Base-by-base conservation (phyloP, 1,140 invertebrate species). In the Thalassaphorura encarpata region DNA sequence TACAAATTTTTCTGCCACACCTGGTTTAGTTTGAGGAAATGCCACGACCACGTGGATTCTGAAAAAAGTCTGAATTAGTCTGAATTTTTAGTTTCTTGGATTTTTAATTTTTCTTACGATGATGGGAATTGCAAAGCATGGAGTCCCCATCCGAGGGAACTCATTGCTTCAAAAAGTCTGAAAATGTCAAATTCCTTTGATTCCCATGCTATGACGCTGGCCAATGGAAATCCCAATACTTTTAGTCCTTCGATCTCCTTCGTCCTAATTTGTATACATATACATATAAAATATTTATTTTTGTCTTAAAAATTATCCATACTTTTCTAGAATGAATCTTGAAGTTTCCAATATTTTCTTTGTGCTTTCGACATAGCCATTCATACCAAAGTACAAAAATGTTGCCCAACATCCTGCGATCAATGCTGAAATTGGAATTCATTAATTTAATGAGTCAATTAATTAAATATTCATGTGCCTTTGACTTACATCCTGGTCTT, bases 321-420 rank as follows among this genome's bases (percentile, higher is more conserved):
- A n/a, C n/a, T n/a, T n/a, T n/a, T n/a, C n/a, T n/a, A n/a, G n/a
- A 36, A 36, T 36, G 33, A 11, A 36, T 70, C 77, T 80, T 0
- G 90, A 76, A 0, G 89, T 89, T 47, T 79, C 71, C 24, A 98
- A 77, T 63, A 99, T 90, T 68, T 85, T 83, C 59, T 77, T 82
- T 0, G 93, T 92, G 31, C 87, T 78, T 55, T 84, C 74, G 0
- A 96, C 71, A 72, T 99, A 99, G 15, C 87, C 87, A n/a, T 83
- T 73, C 42, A 76, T 73, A 16, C 96, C 96, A 67, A 92, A 87
- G 71, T 84, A 83, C 76, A 97, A 79, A 73, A 99, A 76, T 4
- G 93, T 85, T 2, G 95, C 90, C 96, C 96, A 99, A 70, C 90
- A 95, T 18, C 89, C 82, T 18, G 96, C 94, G 64, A 99, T 95